Evolutionary conservation across 2,113 vertebrate genomes (phyloP).

Genomic region (Piprites chloris): DNA sequence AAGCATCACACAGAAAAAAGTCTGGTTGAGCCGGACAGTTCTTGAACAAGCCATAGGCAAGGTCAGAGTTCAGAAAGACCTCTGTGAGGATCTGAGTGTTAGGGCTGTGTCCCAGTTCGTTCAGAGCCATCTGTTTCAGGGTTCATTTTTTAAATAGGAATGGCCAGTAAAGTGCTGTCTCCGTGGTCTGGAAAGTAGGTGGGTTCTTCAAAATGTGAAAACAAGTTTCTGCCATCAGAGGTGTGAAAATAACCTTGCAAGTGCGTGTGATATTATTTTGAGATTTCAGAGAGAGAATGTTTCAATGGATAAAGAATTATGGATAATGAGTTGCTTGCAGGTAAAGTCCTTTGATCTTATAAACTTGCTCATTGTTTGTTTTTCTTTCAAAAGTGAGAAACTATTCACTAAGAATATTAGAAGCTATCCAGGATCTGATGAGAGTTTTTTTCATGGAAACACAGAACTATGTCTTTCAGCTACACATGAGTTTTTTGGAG

Average conservation of each 20-base stretch:
- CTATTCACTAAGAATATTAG: neutral
- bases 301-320: neutral
- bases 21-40: neutral
- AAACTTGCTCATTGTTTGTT: neutral
- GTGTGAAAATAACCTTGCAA: neutral
- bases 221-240: neutral
- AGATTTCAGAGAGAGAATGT: neutral
- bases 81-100: neutral
- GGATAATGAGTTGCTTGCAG: neutral
- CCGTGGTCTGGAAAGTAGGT: neutral
- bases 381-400: neutral
- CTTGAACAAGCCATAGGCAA: neutral
- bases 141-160: neutral
- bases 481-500: neutral
- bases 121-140: neutral
- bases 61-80: neutral
- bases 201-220: neutral
- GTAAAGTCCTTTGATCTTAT: neutral
- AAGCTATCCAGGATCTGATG: neutral
- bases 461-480: neutral
- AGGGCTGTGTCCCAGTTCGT: neutral
- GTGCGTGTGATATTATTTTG: neutral
- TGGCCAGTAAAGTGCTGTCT: neutral
- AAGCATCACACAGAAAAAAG: neutral
- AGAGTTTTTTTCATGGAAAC: neutral